A percentile compares a stretch with the other conserved stretches of the same genome.
phyloP scores from a whole-genome alignment of 2,113 vertebrate genomes.

The Myanophis thanlyinensis region DNA sequence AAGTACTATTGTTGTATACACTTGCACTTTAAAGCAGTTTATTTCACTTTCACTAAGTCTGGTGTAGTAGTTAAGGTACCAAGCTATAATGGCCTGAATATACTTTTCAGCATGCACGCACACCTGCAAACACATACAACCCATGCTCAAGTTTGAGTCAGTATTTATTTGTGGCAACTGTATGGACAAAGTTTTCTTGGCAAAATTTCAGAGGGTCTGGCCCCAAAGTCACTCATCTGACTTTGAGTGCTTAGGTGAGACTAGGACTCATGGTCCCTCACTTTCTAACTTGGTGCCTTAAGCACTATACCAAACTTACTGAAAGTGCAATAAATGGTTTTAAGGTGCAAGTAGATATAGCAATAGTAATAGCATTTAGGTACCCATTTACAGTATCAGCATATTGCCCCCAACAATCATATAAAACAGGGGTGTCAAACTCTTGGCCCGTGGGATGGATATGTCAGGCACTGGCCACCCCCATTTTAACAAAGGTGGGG shows the following conservation, averaged over 20 bases:
- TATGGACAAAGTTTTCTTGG: background rate
- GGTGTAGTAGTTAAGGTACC: background rate
- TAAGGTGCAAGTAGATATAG: background rate
- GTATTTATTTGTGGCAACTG: background rate
- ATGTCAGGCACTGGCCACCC: too few relatives aligned
- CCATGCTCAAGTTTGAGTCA: background rate
- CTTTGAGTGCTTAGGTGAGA: background rate
- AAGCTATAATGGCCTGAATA: background rate
- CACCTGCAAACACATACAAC: too few relatives aligned
- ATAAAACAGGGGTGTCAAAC: too few relatives aligned
- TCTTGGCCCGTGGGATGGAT: too few relatives aligned
- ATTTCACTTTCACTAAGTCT: background rate
- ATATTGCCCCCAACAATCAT: too few relatives aligned
- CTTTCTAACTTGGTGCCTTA: background rate
- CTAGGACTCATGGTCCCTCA: background rate
- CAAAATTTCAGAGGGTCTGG: background rate
- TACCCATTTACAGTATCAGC: too few relatives aligned
- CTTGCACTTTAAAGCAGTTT: background rate
- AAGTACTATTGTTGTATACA: too few relatives aligned
- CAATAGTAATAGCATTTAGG: too few relatives aligned
- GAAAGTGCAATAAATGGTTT: background rate
- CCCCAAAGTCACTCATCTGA: background rate
- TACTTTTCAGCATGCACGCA: background rate
- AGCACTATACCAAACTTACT: background rate
- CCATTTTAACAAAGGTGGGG: too few relatives aligned